Evolutionary conservation across 1,140 invertebrate genomes (phyloP), one percentile per base, ranked within the genome.

Genomic region (Agrypnia vestita): DNA sequence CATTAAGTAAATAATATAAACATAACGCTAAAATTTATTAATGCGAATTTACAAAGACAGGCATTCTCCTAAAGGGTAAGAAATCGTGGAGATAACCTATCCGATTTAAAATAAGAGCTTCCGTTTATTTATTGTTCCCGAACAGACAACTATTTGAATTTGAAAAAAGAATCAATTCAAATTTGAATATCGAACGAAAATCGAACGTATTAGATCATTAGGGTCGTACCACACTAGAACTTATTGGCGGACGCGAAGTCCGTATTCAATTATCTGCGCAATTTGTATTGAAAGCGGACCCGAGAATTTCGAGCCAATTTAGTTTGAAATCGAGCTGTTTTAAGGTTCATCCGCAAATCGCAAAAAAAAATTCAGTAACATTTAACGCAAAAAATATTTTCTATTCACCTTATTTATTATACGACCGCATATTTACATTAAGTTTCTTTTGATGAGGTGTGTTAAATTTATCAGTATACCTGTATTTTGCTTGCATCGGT

Each of bases 291-390:
- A 17, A 10, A 47, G 56, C n/a, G 25, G 81, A 19, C 53, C 77
- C 61, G 13, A 35, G 61, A 76, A 69, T 77, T 76, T 59, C 43
- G 77, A 76, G n/a, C 77, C 80, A 82, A 82, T 82, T 82, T 82
- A 64, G 81, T 71, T 71, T 71, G 61, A 76, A 79, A 82, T 82
- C 77, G 76, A 79, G 35, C 47, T 25, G 51, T 73, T 73, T 73
- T 55, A 55, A 73, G n/a, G 51, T 73, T 53, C 25, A 53, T 7
- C 13, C 35, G n/a, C 0, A 55, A 10, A 25, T 13, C 25, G 6
- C 4, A 35, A 53, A 11, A 53, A 11, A 3, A 12, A 35, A n/a
- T 53, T n/a, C 9, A 43, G 21, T 13, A 15, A 15, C 12, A 55
- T 49, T 21, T 21, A 6, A n/a, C 0, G 8, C 12, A 53, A 35